These are phyloP conservation scores for Hemibagrus wyckioides DNA, from an alignment of 2,113 vertebrate genomes.

Conservation along the genomic window DNA sequence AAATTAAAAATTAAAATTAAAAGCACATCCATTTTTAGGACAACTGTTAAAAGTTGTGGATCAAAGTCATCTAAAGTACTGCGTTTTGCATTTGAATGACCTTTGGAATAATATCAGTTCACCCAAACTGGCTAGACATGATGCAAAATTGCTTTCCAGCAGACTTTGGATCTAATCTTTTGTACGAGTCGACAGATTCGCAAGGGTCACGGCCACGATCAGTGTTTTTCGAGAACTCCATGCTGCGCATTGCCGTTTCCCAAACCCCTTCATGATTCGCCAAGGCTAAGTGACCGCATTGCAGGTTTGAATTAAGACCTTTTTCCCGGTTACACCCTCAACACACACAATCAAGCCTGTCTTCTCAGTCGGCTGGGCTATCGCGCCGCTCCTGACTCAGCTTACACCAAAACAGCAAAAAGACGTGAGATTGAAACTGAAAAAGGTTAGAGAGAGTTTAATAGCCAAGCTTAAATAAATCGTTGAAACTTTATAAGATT, in stretches of 20 bases:
- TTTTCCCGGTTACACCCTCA: constrained; percentile 57
- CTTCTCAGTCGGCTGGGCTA: constrained; percentile 38
- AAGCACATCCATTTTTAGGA: background rate
- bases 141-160: constrained; percentile 22
- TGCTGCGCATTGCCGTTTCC: constrained; percentile 33
- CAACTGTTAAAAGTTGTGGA: background rate
- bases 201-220: constrained; percentile 19
- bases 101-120: background rate
- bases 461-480: constrained; percentile 29
- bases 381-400: constrained; percentile 55
- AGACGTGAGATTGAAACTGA: constrained; percentile 41
- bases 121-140: constrained; percentile 12
- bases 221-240: constrained; percentile 27
- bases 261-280: constrained; percentile 41
- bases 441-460: constrained; percentile 32
- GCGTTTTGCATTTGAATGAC: background rate
- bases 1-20: background rate
- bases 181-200: constrained; percentile 15
- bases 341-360: constrained; percentile 52
- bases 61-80: background rate
- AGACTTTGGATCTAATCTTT: constrained; percentile 29
- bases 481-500: constrained; percentile 23
- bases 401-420: constrained; percentile 13
- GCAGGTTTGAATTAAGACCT: constrained; percentile 49
- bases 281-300: constrained; percentile 54